Conservation (phyloP, 2,797 vertebrate species). For the Falco berigora region DNA sequence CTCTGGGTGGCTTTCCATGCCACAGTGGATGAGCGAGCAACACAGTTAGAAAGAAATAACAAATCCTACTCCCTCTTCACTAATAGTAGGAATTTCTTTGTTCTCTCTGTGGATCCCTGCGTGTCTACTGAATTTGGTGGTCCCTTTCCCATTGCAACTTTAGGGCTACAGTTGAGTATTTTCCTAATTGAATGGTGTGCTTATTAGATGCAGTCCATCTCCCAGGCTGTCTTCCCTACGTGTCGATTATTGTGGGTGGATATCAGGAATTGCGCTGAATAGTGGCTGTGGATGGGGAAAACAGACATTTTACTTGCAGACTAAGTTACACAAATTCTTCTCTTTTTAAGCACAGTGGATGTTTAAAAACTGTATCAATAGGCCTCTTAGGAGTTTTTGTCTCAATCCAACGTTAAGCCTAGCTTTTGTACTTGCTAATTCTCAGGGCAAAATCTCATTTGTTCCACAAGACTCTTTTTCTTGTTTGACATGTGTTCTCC, state of each 20-base stretch:
- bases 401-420: slow-evolving; percentile 39
- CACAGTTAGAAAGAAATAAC: background rate
- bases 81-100: background rate
- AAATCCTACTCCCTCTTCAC: background rate
- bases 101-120: background rate
- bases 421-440: slow-evolving; percentile 54
- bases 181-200: background rate
- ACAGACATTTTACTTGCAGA: background rate
- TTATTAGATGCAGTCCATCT: background rate
- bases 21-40: rapidly evolving
- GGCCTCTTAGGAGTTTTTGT: slow-evolving; percentile 52
- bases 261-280: background rate
- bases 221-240: background rate
- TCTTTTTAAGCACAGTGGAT: background rate
- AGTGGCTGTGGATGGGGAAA: background rate
- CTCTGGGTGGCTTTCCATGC: background rate
- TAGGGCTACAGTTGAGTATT: background rate
- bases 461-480: slow-evolving; percentile 61
- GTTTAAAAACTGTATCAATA: slow-evolving; percentile 15
- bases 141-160: background rate
- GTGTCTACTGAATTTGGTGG: background rate
- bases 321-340: background rate
- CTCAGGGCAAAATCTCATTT: slow-evolving; percentile 64
- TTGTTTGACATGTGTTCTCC: slow-evolving; percentile 63
- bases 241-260: background rate